Percentiles rank a stretch among this genome's conserved stretches.
Conservation (phyloP, 2,113 vertebrate genomes). For the Cheilinus undulatus region DNA sequence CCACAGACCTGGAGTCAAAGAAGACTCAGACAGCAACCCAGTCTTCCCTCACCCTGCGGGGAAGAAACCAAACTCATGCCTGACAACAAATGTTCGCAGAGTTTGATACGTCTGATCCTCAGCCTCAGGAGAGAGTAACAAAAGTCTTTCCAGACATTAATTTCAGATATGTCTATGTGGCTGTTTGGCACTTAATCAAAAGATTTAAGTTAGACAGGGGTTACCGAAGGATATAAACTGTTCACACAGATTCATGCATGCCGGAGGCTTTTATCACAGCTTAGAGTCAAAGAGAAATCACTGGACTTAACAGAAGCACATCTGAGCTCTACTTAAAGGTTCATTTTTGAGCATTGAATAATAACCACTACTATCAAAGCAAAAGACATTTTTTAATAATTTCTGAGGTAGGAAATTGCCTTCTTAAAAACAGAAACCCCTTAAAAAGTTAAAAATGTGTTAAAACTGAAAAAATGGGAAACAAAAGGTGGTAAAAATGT, state of each 20-base stretch:
- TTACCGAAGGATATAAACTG: neutral
- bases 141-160: neutral
- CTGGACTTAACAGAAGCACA: neutral
- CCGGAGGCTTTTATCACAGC: neutral
- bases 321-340: no score
- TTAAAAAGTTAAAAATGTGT: no score
- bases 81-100: conserved; percentile 35
- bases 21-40: conserved; percentile 26
- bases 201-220: conserved; percentile 3
- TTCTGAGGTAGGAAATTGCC: no score
- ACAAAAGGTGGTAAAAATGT: no score
- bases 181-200: neutral
- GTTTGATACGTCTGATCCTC: conserved; percentile 27
- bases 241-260: neutral
- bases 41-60: neutral
- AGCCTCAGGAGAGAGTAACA: conserved; percentile 21
- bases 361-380: no score
- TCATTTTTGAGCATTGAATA: no score
- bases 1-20: conserved; percentile 28
- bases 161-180: conserved; percentile 31
- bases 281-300: conserved; percentile 2
- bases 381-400: no score
- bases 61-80: conserved; percentile 19
- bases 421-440: no score
- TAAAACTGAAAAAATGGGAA: no score